phyloP scores from a whole-genome alignment of 1,140 invertebrate genomes.

The Platorchestia sp. region DNA sequence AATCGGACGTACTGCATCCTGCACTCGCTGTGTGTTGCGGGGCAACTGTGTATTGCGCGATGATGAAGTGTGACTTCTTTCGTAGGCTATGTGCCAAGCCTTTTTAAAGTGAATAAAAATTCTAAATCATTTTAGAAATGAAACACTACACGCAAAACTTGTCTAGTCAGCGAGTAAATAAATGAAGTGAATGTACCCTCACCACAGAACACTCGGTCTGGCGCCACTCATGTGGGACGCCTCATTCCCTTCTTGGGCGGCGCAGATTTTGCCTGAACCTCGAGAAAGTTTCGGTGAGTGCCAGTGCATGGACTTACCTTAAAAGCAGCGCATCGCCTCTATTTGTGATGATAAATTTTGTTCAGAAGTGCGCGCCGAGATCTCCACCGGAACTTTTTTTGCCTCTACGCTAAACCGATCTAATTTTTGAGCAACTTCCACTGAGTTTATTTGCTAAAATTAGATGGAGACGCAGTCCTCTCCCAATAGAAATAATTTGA shows the following conservation, averaged over 20 bases:
- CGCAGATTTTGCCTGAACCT: neutral
- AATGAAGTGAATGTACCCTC: neutral
- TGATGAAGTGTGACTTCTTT: neutral
- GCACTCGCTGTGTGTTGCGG: neutral
- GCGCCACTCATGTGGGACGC: neutral
- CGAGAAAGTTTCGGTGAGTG: neutral
- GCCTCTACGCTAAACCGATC: neutral
- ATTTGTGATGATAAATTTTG: neutral
- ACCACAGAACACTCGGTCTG: neutral
- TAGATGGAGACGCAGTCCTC: neutral
- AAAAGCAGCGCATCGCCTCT: neutral
- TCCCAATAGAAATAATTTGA: conserved; percentile 35
- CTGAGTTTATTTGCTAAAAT: conserved; percentile 17
- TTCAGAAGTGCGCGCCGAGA: neutral
- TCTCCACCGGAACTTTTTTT: neutral
- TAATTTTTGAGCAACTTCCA: neutral
- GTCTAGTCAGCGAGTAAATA: neutral
- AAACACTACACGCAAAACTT: neutral
- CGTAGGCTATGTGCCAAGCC: too few species aligned
- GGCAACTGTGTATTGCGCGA: neutral
- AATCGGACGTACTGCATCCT: neutral
- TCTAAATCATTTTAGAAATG: neutral
- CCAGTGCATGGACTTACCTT: neutral
- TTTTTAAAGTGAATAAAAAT: neutral
- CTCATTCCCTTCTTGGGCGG: neutral